Evolutionary conservation across 2,113 vertebrate species (phyloP), one percentile per base, ranked within the genome.

Genomic region (Cnemophilus loriae): DNA sequence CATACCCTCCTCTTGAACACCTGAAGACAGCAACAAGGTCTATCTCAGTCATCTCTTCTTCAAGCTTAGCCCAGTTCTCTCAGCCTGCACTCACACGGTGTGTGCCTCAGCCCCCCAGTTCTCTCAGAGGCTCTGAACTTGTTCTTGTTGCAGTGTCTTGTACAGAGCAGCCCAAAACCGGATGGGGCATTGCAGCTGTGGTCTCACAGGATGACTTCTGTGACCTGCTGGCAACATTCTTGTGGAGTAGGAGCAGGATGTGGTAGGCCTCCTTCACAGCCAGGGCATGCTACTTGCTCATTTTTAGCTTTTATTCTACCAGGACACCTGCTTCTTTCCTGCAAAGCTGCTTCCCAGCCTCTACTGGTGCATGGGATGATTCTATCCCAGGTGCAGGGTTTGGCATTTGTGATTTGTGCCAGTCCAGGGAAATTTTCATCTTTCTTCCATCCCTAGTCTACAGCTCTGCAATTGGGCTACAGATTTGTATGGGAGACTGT

Each of bases 161-260:
- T 41, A 35, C 23, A 65, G 41, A 27, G 21, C 59, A 91, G 21
- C 42, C 28, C 47, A 39, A 53, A 79, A 67, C 35, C 44, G 16
- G 10, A 13, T 0, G 7, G 15, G 21, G 4, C 56, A 50, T 33
- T 80, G 21, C 20, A 56, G 22, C 7, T 1, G 6, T 44, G n/a
- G 15, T 27, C 10, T 64, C 50, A 32, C 11, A 56, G 63, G 41
- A 47, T 8, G 23, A 24, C 7, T 56, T 64, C 22, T 68, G 49
- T 41, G 57, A 68, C 39, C 22, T 60, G 39, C 53, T 68, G 68
- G 30, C 44, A 41, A 2, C 11, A 10, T 37, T 49, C 14, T 37
- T 56, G 33, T 32, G 60, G 30, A 52, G 63, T 13, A 59, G 17
- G 3, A 64, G 17, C 35, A n/a, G 55, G 27, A 26, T 69, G 46